Evolutionary conservation across 2,888 invertebrate species (phyloP), one percentile per base, ranked within the genome.

Genomic region (Rotaria sp.): DNA sequence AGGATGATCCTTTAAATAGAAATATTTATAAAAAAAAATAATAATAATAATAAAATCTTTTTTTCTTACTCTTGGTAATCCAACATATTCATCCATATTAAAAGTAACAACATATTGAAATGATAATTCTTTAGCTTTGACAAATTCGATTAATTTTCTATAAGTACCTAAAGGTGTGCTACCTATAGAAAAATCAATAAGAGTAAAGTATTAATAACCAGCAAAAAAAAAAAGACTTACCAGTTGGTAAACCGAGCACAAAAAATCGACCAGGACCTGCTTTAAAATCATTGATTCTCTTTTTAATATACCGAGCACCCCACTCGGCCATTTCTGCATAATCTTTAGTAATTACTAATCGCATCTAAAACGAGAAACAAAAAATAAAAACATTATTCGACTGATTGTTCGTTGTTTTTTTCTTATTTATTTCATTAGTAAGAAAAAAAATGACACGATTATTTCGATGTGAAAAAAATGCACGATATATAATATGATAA

Each of bases 21-120:
- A 89, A 89, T 86, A 50, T 18, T 50, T 45, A 45, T 45, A 11
- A 87, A 48, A 84, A 7, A 48, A 26, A 41, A 45, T 24, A 7
- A 48, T 11, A 26, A 35, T 13, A 84, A 84, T 10, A 50, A 50
- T 15, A 50, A 50, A 50, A 35, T 75, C 21, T 30, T 35, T 38
- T 3, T 21, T 15, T n/a, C 55, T 85, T 85, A 85, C 45, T n/a
- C 35, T 30, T 41, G 13, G 84, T 48, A 87, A 86, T 95, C 95
- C 95, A 87, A 97, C 97, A 92, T 99, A 99, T 93, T 99, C 98
- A 90, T 99, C 99, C 99, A 99, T 99, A 91, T 99, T 99, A 92
- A 99, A 99, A 0, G 98, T 98, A 91, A 95, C 96, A 24, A 99
- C 98, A 93, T 96, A 95, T 91, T 96, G 94, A 91, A 99, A 99